These are phyloP conservation scores for Zhengitettix transpicula DNA, from an alignment of 2,888 invertebrate species.

Conservation along the genomic window DNA sequence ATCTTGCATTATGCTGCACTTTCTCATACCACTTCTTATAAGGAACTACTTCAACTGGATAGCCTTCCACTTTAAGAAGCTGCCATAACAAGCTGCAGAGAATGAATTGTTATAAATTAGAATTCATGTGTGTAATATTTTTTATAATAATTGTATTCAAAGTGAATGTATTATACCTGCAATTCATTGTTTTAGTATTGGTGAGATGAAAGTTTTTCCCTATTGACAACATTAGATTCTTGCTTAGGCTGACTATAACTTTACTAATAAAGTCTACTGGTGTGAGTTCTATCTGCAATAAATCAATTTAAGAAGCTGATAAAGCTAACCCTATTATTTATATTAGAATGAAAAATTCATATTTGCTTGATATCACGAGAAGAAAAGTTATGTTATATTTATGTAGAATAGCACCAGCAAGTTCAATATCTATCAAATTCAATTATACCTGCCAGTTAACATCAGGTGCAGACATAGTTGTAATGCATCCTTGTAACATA, in stretches of 20 bases:
- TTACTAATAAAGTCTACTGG: conserved; percentile 17
- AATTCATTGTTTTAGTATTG: conserved; percentile 13
- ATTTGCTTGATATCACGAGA: no score
- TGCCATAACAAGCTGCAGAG: conserved; percentile 15
- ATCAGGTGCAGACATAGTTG: conserved; percentile 13
- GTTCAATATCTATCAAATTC: no score
- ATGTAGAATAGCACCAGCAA: no score
- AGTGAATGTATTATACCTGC: conserved; percentile 11
- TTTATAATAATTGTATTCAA: neutral
- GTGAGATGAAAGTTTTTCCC: conserved; percentile 17
- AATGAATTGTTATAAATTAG: neutral
- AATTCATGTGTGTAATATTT: neutral
- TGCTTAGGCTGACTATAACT: conserved; percentile 12
- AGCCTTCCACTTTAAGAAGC: conserved; percentile 14
- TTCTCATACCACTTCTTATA: conserved; percentile 14
- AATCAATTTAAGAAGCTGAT: no score
- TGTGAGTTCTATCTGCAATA: conserved; percentile 16
- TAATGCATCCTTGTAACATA: conserved; percentile 15
- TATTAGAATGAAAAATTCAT: no score
- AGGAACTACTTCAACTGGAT: conserved; percentile 10
- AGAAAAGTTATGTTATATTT: no score
- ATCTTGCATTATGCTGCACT: conserved; percentile 5
- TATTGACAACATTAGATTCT: conserved; percentile 12
- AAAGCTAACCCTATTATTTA: no score
- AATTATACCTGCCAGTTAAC: conserved; percentile 14